These are phyloP conservation scores for Tethea ocularis DNA, from an alignment of 2,888 invertebrate species.

Conservation along the genomic window DNA sequence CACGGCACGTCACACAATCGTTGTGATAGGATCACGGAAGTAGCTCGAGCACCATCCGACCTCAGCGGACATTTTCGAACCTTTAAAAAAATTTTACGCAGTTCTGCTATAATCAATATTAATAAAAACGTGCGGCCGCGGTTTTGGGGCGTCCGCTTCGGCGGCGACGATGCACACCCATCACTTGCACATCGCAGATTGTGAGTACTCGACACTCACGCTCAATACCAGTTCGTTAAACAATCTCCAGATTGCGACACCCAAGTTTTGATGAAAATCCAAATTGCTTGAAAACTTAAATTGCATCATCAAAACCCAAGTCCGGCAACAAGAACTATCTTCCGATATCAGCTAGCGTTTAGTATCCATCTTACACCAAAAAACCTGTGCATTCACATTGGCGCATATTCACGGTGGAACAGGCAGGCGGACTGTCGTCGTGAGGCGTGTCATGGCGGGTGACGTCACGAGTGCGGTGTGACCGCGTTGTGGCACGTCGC, in stretches of 20 bases:
- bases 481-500: background rate
- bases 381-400: background rate
- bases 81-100: constrained; percentile 70
- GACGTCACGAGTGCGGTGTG: constrained; percentile 14
- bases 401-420: constrained; percentile 16
- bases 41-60: constrained; percentile 59
- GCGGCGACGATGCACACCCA: constrained; percentile 55
- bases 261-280: background rate
- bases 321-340: no score
- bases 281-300: background rate
- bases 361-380: background rate
- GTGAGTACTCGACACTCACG: background rate
- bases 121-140: constrained; percentile 71
- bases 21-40: constrained; percentile 13
- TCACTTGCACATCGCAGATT: constrained; percentile 29
- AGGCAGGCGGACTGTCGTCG: no score
- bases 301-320: background rate
- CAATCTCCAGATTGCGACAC: background rate
- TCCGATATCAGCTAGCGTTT: no score
- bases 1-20: background rate
- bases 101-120: constrained; percentile 79
- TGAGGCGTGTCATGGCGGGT: constrained; percentile 21
- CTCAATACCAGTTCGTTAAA: background rate
- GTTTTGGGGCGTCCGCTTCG: constrained; percentile 76
- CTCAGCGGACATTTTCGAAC: constrained; percentile 79